Percentiles rank a stretch among this genome's conserved stretches.
Conservation (phyloP, 2,797 vertebrate genomes). For the Cottoperca gobio region DNA sequence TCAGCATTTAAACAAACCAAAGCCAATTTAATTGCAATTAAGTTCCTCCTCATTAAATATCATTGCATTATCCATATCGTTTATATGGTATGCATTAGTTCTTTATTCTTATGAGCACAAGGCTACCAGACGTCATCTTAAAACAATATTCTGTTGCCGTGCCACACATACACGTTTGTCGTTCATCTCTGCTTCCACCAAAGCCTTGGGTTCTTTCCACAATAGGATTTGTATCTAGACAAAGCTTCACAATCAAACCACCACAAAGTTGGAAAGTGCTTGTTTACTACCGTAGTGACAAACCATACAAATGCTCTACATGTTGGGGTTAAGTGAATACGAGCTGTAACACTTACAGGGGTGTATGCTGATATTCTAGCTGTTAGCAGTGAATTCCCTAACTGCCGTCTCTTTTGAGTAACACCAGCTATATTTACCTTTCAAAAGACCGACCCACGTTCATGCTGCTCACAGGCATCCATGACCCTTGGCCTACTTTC, state of each 20-base stretch:
- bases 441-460: constrained; percentile 70
- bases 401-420: constrained; percentile 34
- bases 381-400: constrained; percentile 10
- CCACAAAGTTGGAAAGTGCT: constrained; percentile 10
- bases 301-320: neutral
- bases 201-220: constrained; percentile 11
- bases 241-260: constrained; percentile 10
- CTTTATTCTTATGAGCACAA: neutral
- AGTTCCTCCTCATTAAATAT: neutral
- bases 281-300: neutral
- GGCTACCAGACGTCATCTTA: neutral
- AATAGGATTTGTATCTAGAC: constrained; percentile 1
- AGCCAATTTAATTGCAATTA: neutral
- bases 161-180: neutral
- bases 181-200: constrained; percentile 21
- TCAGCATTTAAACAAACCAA: constrained; percentile 34
- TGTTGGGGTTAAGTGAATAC: neutral
- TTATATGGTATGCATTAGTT: neutral
- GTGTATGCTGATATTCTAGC: constrained; percentile 11
- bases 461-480: constrained; percentile 59
- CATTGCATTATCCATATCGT: neutral
- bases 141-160: neutral
- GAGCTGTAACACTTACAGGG: neutral
- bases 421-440: constrained; percentile 78
- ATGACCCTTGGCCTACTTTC: constrained; percentile 84